These are phyloP conservation scores for Thinocorus orbignyianus DNA, from an alignment of 2,113 vertebrate genomes.

Conservation along the genomic window DNA sequence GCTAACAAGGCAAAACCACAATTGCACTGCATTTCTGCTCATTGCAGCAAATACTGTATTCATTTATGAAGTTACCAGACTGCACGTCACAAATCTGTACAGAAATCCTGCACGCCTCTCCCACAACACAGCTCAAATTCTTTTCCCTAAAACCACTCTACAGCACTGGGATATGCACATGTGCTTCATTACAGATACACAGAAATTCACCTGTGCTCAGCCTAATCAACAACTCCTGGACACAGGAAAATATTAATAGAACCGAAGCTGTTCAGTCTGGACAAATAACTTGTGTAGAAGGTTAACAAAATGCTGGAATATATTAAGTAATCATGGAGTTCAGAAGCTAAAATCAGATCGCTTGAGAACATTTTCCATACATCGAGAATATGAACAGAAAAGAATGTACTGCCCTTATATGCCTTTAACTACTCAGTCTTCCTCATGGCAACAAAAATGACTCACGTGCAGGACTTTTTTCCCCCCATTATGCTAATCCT, in stretches of 20 bases:
- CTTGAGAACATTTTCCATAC: background rate
- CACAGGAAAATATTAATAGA: background rate
- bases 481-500: background rate
- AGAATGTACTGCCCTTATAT: background rate
- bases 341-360: background rate
- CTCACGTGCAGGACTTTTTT: background rate
- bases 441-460: background rate
- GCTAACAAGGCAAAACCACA: background rate
- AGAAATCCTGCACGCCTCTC: background rate
- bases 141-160: background rate
- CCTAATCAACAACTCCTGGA: background rate
- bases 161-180: background rate
- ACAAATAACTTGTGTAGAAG: background rate
- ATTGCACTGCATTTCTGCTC: constrained; percentile 30
- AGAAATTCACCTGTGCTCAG: background rate
- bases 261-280: background rate
- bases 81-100: background rate
- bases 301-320: constrained; percentile 60
- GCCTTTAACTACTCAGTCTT: background rate
- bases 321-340: background rate
- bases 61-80: constrained; percentile 40
- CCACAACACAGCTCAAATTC: constrained; percentile 13
- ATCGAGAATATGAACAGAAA: background rate
- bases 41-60: constrained; percentile 26
- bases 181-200: background rate